Base-by-base conservation (phyloP, 1,140 invertebrate species). In the Psix sp. region DNA sequence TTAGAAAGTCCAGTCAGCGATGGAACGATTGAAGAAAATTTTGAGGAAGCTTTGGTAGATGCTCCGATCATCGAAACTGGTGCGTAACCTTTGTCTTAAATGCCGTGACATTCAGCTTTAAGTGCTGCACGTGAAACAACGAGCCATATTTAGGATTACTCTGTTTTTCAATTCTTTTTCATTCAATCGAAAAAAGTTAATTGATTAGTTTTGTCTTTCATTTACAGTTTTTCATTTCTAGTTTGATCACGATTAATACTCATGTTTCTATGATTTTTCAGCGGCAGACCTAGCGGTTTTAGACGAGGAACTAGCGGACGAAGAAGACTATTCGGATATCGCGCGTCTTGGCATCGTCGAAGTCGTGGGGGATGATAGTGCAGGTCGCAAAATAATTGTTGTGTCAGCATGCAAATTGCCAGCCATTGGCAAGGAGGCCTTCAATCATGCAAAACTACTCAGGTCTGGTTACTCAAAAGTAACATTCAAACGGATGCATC, bases 371-470 rank as follows among this genome's bases (percentile, higher is more conserved):
- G 96, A 98, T 87, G 96, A 98, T 86, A 90, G 91, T 20, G 93
- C 90, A 77, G 97, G 97, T 15, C 90, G 96, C 62, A 96, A 97
- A 88, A 93, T 98, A 39, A 98, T 99, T 82, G 94, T 97, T 33
- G 94, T 99, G 42, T 98, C 96, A 45, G 95, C 97, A 11, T 98
- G 95, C 81, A 92, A 94, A 80, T 90, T 99, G 76, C 97, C 97
- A n/a, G 91, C 92, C 36, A 77, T 84, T 43, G 95, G 93, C 80
- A 93, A 93, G 81, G 91, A 92, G 74, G 88, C 82, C 17, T 87
- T 97, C 71, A 92, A 96, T 85, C 95, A 97, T 81, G 90, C 92
- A 62, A 90, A 91, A 84, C 90, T 98, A 43, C 88, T 97, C 26
- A 92, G 93, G 95, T 96, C 51, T 43, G 59, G 7, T 2, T 60